Evolutionary conservation across 2,113 vertebrate genomes (phyloP), one percentile per base, ranked within the genome.

Genomic region (Castor canadensis): DNA sequence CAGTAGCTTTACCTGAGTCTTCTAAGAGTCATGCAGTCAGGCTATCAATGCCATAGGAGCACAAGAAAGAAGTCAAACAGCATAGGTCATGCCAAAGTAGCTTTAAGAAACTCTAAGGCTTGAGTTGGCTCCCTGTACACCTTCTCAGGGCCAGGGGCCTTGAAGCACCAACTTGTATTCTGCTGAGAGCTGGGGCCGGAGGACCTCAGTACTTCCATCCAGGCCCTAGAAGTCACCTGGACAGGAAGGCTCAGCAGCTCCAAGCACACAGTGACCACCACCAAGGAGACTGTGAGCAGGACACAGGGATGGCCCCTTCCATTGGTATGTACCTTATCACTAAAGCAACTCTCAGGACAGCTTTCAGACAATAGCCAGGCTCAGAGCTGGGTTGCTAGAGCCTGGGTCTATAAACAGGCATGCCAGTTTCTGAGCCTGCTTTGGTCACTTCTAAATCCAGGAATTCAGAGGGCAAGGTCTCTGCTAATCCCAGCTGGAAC

Each of bases 311-410:
- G 71, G 49, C 2, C 69, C 22, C 16, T 32, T 40, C 64, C 1
- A 1, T 3, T 60, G 45, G 45, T 58, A 9, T 0, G 5, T 0
- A 1, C 6, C 45, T 75, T 38, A 32, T 67, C 43, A 6, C 35
- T 43, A 47, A 7, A 58, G 60, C 58, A 49, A 49, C 17, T n/a
- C 87, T 58, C 22, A 13, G 54, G 26, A 43, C 10, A 1, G 0
- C 69, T 16, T 17, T 6, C 19, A 8, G 49, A 45, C n/a, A 47
- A 43, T 19, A 10, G 52, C 38, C 15, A 66, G 45, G 40, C 40
- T 30, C 19, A 3, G 19, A 47, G 88, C 10, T 38, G 43, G 32
- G 54, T 16, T 43, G 17, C 66, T 47, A 35, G 32, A 28, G 9
- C 24, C 47, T 4, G 0, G 26, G 52, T 47, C 69, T 35, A 9